Base-by-base conservation (phyloP, 2,797 vertebrate genomes). In the Borostomias antarcticus region DNA sequence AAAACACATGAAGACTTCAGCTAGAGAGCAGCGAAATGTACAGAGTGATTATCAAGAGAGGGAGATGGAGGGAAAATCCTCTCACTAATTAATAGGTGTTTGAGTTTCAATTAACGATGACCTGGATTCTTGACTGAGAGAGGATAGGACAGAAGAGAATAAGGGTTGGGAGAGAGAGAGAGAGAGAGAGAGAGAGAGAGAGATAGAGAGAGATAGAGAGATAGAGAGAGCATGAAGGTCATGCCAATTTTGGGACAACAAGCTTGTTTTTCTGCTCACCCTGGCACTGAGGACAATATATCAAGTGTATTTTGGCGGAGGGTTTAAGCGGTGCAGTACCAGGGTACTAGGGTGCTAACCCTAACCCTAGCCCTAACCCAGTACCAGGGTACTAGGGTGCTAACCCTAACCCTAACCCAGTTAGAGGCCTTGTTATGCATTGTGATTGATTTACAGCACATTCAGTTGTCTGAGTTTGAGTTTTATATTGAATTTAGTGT, bases 21-120 rank as follows among this genome's bases (percentile, higher is more conserved):
- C 25, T 37, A 3, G 21, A 67, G 62, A 64, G 63, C 47, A 58
- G 43, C 43, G 45, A 35, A 65, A 54, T 1, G 52, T 72, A 54
- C 6, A 35, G 17, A 52, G 45, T 57, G 30, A 45, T 57, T 68
- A 56, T 28, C 25, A 72, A 69, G 60, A 25, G 0, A 8, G 10
- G 58, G 2, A 21, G 43, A 35, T 10, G 2, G 37, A 28, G 29
- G 57, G n/a, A 25, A 1, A 58, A 74, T 50, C 51, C 73, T 83
- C 75, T 79, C 68, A 82, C 73, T 85, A 86, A 90, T 90, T 89
- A 89, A 83, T 70, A 82, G 72, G 76, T 84, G 86, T 81, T 77
- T 81, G 80, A 47, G 78, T 89, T 84, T 89, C 83, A 85, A 86
- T 88, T 83, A 88, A 85, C 64, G 43, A 66, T 75, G 82, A 85